Evolutionary conservation across 2,888 invertebrate genomes (phyloP), one percentile per base, ranked within the genome.

Genomic region (Dynastes maya): DNA sequence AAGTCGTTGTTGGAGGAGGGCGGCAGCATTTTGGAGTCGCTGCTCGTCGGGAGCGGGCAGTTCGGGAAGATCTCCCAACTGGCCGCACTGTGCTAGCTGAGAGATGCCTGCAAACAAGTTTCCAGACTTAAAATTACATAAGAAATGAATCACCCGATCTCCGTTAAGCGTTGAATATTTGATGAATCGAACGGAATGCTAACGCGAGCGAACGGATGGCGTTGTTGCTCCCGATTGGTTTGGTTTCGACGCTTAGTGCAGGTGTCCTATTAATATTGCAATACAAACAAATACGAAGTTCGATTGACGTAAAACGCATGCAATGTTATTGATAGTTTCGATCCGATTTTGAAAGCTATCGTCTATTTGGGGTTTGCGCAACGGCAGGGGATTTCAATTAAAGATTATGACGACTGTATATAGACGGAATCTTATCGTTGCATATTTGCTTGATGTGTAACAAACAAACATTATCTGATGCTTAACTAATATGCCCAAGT

Each of bases 41-140:
- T 95, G 94, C 88, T 96, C 96, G 89, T 96, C 96, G 79, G 94
- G 93, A 68, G 94, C 93, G 82, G 96, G 96, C 85, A 96, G 89
- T 90, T 96, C 95, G 49, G 96, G 96, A 84, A 95, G 90, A 79
- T 94, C 93, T 85, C 95, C 95, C 80, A 94, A 92, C 81, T 94
- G 92, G 37, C 94, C 95, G 87, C 95, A 95, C 84, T 95, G 95
- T 70, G 95, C 94, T 83, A 96, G 89, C 83, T 95, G 95, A 78
- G 96, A 95, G 85, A 96, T 95, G 84, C 96, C 96, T 96, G 88
- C 0, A 87, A 86, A 64, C 80, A 77, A 81, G 82, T 79, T 72
- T 75, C 80, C 53, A 67, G 13, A 51, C 49, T 68, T 55, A 61
- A 72, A 77, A 77, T 45, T 75, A n/a, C 29, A n/a, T 13, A 45